Percentiles rank a stretch among this genome's conserved stretches.
Evolutionary conservation across 2,113 vertebrate species (phyloP).

Genomic region (Oryzias curvinotus): DNA sequence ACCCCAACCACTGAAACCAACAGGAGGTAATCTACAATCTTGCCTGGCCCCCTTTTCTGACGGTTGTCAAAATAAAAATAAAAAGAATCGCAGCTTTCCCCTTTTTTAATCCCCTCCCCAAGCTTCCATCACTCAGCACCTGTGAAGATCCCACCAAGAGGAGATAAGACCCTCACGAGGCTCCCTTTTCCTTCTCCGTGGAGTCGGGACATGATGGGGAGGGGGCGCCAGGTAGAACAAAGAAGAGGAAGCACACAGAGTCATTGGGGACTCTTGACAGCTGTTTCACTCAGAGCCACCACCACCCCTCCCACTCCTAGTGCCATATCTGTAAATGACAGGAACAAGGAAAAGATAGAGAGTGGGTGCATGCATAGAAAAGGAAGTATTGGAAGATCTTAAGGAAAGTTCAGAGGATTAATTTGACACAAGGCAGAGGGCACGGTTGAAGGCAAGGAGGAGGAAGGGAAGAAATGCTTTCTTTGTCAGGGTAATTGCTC

Average conservation of each 20-base stretch:
- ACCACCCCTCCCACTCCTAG: conserved; percentile 41
- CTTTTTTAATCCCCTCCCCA: conserved; percentile 41
- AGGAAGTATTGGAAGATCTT: conserved; percentile 62
- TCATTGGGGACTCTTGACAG: conserved; percentile 60
- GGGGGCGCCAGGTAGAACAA: conserved; percentile 67
- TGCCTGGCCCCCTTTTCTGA: conserved; percentile 11
- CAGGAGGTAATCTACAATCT: conserved; percentile 57
- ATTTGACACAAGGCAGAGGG: conserved; percentile 65
- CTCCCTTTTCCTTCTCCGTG: conserved; percentile 18
- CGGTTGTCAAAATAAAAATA: conserved; percentile 27
- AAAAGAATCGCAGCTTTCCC: conserved; percentile 37
- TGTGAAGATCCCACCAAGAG: conserved; percentile 62
- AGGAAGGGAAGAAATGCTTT: conserved; percentile 44
- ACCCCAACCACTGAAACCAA: conserved; percentile 24
- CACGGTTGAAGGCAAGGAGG: conserved; percentile 36
- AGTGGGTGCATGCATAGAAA: conserved; percentile 32
- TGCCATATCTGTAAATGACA: conserved; percentile 48
- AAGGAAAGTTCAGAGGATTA: conserved; percentile 73
- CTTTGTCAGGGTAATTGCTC: conserved; percentile 78
- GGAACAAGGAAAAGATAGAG: conserved; percentile 2
- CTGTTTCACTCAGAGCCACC: conserved; percentile 62
- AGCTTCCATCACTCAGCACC: conserved; percentile 59
- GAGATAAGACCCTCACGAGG: conserved; percentile 48
- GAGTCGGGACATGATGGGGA: conserved; percentile 7
- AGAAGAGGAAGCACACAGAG: conserved; percentile 44